These are phyloP conservation scores for Bursaphelenchus okinawaensis DNA, from an alignment of 2,888 invertebrate genomes.

Conservation along the genomic window DNA sequence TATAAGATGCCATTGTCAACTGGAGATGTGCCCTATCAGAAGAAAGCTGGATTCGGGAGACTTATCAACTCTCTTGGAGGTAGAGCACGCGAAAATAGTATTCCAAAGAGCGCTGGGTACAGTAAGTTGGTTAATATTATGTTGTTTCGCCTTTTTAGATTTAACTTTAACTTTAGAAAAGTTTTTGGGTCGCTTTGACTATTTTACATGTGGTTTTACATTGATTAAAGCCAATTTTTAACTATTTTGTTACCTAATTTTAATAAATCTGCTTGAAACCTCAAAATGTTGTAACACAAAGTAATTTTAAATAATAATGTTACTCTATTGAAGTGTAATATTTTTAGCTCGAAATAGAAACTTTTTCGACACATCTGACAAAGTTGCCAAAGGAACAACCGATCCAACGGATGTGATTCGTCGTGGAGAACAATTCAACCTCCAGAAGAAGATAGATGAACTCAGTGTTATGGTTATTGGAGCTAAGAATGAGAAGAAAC, in stretches of 20 bases:
- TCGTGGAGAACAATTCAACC: not conserved
- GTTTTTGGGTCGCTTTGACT: not conserved
- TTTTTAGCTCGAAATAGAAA: not conserved
- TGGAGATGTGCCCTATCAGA: too few relatives aligned
- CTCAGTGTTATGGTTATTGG: not conserved
- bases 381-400: not conserved
- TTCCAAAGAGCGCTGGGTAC: not conserved
- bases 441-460: not conserved
- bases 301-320: not conserved
- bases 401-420: not conserved
- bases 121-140: not conserved
- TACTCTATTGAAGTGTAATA: not conserved
- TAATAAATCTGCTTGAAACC: too few relatives aligned
- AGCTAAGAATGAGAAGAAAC: not conserved
- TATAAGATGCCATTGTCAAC: too few relatives aligned
- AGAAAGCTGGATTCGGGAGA: too few relatives aligned
- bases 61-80: too few relatives aligned
- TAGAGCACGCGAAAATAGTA: too few relatives aligned
- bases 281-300: not conserved
- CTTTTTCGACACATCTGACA: not conserved
- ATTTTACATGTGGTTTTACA: too few relatives aligned
- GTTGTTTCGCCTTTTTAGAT: not conserved
- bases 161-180: too few relatives aligned
- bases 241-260: not conserved
- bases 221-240: not conserved